These are phyloP conservation scores for Eulithis testata DNA, from an alignment of 2,888 invertebrate species.

Conservation along the genomic window DNA sequence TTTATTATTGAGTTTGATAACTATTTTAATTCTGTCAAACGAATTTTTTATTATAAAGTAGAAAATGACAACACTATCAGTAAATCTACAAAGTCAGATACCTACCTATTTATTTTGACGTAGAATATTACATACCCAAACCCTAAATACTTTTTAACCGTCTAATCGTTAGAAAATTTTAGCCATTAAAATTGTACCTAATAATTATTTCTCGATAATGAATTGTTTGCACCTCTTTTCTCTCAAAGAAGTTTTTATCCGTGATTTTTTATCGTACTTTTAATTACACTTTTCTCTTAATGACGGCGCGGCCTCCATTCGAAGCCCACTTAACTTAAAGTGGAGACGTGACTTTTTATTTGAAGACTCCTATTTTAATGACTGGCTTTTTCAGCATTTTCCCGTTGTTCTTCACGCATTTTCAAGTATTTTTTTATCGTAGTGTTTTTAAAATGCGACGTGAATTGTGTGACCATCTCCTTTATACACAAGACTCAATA, in stretches of 20 bases:
- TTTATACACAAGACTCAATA: no score
- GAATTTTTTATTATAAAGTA: neutral
- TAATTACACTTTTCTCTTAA: slow-evolving; percentile 79
- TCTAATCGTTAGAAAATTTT: no score
- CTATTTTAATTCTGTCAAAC: neutral
- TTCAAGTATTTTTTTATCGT: neutral
- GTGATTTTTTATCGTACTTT: slow-evolving; percentile 75
- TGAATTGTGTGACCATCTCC: no score
- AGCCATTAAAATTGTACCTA: neutral
- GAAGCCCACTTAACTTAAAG: slow-evolving; percentile 70
- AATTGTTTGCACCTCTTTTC: slow-evolving; percentile 46
- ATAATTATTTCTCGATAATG: slow-evolving; percentile 49
- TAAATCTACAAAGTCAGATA: neutral
- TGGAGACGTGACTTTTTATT: slow-evolving; percentile 76
- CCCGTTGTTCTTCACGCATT: slow-evolving; percentile 44
- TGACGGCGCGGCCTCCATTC: slow-evolving; percentile 70
- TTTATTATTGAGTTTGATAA: neutral
- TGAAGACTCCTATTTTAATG: slow-evolving; percentile 47
- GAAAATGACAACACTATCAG: neutral
- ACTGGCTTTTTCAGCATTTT: slow-evolving; percentile 39
- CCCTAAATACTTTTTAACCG: no score
- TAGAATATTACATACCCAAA: neutral
- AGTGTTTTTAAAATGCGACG: neutral
- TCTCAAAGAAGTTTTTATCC: slow-evolving; percentile 49
- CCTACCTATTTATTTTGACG: neutral